Base-by-base conservation (phyloP, 2,888 invertebrate species). In the Lumbricus terrestris region DNA sequence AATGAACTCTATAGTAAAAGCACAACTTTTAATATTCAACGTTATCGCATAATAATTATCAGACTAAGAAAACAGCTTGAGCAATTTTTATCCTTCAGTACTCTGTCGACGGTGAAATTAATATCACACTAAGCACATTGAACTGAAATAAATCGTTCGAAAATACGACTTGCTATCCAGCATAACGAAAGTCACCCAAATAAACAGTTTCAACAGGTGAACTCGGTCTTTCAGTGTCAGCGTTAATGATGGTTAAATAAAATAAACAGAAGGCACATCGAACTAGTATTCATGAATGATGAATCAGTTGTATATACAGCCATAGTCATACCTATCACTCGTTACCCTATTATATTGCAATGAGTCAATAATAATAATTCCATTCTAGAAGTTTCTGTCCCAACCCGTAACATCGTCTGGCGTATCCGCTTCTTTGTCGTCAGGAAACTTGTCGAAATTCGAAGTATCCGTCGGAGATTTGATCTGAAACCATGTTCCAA, bases 381-480 rank as follows among this genome's bases (percentile, higher is more conserved):
- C 4, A 6, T 85, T 34, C 37, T 47, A 89, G 69, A 90, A 89
- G 82, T 88, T 89, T 34, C 20, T 54, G 54, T 89, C 89, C 89
- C 90, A 90, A 11, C 89, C 88, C 15, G 82, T 35, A 13, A 29
- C 34, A 33, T 90, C 90, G 34, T 90, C 90, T 8, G 89, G 29
- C 15, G 82, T 82, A 15, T 85, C 33, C 33, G 34, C 11, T 1
- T 82, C 82, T 18, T 38, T 40, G 20, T 90, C 90, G 23, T 90
- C 90, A 20, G 82, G 35, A 8, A 82, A n/a, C 29, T 90, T 85
- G 23, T 90, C 90, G 85, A 90, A 42, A 34, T 88, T 69, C 8
- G 90, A 88, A 1, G 85, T 38, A 35, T 82, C 82, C n/a, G 85
- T 88, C 29, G 42, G 47, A 54, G 16, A 88, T 85, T 85, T 90